Percentiles rank a stretch among this genome's conserved stretches.
Conservation (phyloP, 2,888 invertebrate species). For the Eupithecia subfuscata region DNA sequence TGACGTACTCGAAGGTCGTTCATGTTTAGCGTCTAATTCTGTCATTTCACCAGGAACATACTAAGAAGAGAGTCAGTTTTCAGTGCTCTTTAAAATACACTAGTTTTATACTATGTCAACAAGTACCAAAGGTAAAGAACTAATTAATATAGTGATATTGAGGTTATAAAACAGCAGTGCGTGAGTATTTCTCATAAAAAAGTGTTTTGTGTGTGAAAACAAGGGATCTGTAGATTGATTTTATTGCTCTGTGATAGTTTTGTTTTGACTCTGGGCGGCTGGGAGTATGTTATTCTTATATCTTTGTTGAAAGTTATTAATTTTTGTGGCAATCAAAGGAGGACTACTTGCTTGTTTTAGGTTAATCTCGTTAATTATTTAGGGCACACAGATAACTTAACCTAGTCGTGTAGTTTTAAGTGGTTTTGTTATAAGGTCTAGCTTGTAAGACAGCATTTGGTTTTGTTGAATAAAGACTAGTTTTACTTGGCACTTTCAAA, state of each 20-base stretch:
- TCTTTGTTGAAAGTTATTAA: neutral
- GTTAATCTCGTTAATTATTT: neutral
- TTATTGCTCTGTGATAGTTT: slow-evolving; percentile 7
- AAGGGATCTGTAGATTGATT: neutral
- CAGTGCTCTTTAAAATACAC: slow-evolving; percentile 13
- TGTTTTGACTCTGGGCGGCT: neutral
- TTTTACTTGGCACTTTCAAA: neutral
- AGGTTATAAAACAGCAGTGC: slow-evolving; percentile 25
- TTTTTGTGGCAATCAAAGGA: neutral
- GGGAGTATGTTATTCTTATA: neutral
- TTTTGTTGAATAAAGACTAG: neutral
- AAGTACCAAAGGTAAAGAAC: slow-evolving; percentile 59
- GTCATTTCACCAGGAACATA: slow-evolving; percentile 51
- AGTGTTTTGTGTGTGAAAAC: slow-evolving; percentile 17
- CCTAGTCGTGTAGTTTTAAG: neutral
- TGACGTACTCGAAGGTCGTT: slow-evolving; percentile 70
- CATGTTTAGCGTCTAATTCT: slow-evolving; percentile 66
- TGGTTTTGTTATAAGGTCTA: neutral
- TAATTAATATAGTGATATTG: slow-evolving; percentile 10
- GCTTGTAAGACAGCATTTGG: neutral
- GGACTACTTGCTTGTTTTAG: neutral
- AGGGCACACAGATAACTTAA: neutral
- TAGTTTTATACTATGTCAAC: slow-evolving; percentile 58
- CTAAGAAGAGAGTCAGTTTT: slow-evolving; percentile 34
- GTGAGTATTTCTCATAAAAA: neutral